Conservation (phyloP, 2,888 invertebrate genomes). For the Meteorus colon region DNA sequence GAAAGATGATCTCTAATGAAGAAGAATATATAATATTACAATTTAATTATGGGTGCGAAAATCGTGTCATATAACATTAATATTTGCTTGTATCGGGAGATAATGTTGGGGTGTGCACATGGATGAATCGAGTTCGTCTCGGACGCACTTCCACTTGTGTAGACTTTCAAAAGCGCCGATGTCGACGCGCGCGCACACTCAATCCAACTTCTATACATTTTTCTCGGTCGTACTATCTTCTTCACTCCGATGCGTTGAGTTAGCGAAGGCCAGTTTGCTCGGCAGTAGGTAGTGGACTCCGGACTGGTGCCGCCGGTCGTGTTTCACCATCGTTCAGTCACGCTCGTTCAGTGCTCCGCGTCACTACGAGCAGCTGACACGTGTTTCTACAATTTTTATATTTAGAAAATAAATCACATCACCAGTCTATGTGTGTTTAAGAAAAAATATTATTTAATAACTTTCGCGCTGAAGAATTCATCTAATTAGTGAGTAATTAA, state of each 20-base stretch:
- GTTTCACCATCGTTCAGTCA: constrained; percentile 13
- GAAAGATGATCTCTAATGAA: too few species aligned
- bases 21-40: too few species aligned
- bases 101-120: not conserved
- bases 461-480: not conserved
- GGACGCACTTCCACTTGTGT: not conserved
- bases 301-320: not conserved
- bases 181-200: not conserved
- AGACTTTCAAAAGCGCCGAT: not conserved
- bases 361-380: not conserved
- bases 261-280: not conserved
- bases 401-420: too few species aligned
- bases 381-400: not conserved
- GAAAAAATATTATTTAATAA: not conserved
- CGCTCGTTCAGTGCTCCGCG: constrained; percentile 5
- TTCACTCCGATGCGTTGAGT: not conserved
- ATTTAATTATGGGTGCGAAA: too few species aligned
- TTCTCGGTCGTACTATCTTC: not conserved
- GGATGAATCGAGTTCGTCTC: constrained; percentile 2
- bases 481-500: not conserved
- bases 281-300: constrained; percentile 14
- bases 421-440: not conserved
- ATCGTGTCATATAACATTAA: too few species aligned
- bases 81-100: too few species aligned
- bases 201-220: constrained; percentile 5